Evolutionary conservation across 2,113 vertebrate genomes (phyloP), one percentile per base, ranked within the genome.

Genomic region (Gallinago undulata): DNA sequence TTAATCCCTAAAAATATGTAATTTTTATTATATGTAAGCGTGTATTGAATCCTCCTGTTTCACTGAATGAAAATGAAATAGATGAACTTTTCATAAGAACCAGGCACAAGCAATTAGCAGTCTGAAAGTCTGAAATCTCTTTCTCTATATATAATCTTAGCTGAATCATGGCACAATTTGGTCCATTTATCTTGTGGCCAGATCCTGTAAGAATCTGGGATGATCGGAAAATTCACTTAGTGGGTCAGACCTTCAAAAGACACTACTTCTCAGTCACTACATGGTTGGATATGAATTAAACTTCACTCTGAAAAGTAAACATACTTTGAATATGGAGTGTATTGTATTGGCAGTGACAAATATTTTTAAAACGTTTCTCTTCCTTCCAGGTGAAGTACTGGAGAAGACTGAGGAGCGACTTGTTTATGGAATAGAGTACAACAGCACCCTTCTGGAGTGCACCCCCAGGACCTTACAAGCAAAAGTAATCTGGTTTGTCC

Each of bases 381-480:
- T 13, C 41, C 4, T 95, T 95, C 13, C 24, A 98, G 98, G 97
- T 79, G 98, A 98, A 31, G 95, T 89, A 45, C 41, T 97, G 66
- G 98, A 98, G 84, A 98, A 97, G 80, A 98, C 98, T 16, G 98
- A 98, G 81, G 99, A 99, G 88, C 97, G 94, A 74, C 88, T 98
- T 72, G 98, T 98, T 43, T 99, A 99, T 51, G 98, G 98, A 19
- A 98, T 99, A 82, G 99, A 99, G 91, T 98, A 97, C 78, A 99
- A 99, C 97, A 99, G 99, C 94, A 99, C 99, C 30, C 98, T 99
- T 76, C 95, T 99, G 62, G 99, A 99, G 93, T 99, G 99, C 67
- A 98, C 98, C 25, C 99, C 99, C 14, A 97, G 99, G 83, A 99
- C 99, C 25, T 97, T 99, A 63, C 99, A 99, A 94, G 99, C 99